These are phyloP conservation scores for Lampropteryx suffumata DNA, from an alignment of 2,888 invertebrate species.

Conservation along the genomic window DNA sequence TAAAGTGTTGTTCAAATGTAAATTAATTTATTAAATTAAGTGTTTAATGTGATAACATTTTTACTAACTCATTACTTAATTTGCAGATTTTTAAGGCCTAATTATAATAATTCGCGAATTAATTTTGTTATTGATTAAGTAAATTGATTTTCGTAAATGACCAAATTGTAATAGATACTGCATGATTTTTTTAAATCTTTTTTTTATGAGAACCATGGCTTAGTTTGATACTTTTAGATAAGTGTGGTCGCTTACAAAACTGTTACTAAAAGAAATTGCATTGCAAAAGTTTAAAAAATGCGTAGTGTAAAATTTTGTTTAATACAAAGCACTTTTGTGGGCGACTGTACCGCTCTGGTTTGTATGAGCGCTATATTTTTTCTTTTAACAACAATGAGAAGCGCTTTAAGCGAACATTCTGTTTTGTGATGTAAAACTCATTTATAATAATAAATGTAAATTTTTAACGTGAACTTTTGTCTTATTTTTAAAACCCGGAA, in stretches of 20 bases:
- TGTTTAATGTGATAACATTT: constrained; percentile 46
- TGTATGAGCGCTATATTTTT: constrained; percentile 28
- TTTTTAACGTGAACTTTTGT: constrained; percentile 45
- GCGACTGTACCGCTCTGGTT: constrained; percentile 31
- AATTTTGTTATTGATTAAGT: not conserved
- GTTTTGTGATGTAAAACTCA: constrained; percentile 53
- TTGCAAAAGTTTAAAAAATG: too few relatives aligned
- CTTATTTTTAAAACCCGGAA: constrained; percentile 26
- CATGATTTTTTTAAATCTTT: too few relatives aligned
- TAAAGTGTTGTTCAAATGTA: constrained; percentile 50
- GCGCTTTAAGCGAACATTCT: constrained; percentile 36
- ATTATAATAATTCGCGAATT: constrained; percentile 1
- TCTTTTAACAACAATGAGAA: constrained; percentile 31
- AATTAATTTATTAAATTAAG: constrained; percentile 43
- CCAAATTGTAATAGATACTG: constrained; percentile 12
- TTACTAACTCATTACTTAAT: constrained; percentile 22
- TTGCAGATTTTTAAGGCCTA: constrained; percentile 17
- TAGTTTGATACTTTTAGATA: constrained; percentile 20
- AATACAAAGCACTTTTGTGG: constrained; percentile 24
- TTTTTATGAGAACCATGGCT: constrained; percentile 12
- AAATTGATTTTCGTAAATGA: not conserved
- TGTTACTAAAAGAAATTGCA: constrained; percentile 13
- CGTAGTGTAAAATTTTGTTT: too few relatives aligned
- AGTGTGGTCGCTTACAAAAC: constrained; percentile 20
- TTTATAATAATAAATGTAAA: constrained; percentile 65